Evolutionary conservation across 2,113 vertebrate species (phyloP).

Genomic region (Arothron firmamentum): DNA sequence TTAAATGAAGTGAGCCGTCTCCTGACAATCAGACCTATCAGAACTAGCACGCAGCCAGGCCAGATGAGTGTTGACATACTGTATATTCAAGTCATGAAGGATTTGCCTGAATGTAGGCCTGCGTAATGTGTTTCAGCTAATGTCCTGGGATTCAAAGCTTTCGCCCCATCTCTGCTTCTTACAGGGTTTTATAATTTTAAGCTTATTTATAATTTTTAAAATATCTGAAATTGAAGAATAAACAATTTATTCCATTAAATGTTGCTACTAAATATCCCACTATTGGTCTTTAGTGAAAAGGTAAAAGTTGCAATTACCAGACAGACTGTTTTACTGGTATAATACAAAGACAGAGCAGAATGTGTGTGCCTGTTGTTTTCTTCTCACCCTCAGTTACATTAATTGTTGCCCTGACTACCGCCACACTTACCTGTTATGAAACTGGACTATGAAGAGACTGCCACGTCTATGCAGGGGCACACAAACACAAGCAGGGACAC

Average conservation of each 20-base stretch:
- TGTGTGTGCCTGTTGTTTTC: not conserved
- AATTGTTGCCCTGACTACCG: conserved; percentile 21
- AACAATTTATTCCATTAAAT: not conserved
- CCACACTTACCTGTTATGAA: conserved; percentile 6
- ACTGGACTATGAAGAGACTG: conserved; percentile 16
- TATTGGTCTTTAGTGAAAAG: not conserved
- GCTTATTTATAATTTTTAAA: too few species aligned
- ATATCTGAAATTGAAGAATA: not conserved
- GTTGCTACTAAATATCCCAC: not conserved
- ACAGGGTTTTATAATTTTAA: too few species aligned
- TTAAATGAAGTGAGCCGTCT: conserved; percentile 4
- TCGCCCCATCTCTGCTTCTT: too few species aligned
- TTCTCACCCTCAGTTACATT: conserved; percentile 8
- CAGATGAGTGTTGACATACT: conserved; percentile 20
- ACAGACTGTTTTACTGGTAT: not conserved
- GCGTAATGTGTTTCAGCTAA: conserved; percentile 14
- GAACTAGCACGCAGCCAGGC: conserved; percentile 19
- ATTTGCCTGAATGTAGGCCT: conserved; percentile 14
- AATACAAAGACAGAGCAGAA: not conserved
- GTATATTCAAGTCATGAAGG: conserved; percentile 38
- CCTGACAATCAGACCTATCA: conserved; percentile 11
- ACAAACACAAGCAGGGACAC: conserved; percentile 12
- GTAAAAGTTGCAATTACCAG: not conserved
- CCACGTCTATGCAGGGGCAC: conserved; percentile 7
- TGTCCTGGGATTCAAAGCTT: not conserved